Evolutionary conservation across 2,797 vertebrate genomes (phyloP).

Genomic region (Astyanax mexicanus): DNA sequence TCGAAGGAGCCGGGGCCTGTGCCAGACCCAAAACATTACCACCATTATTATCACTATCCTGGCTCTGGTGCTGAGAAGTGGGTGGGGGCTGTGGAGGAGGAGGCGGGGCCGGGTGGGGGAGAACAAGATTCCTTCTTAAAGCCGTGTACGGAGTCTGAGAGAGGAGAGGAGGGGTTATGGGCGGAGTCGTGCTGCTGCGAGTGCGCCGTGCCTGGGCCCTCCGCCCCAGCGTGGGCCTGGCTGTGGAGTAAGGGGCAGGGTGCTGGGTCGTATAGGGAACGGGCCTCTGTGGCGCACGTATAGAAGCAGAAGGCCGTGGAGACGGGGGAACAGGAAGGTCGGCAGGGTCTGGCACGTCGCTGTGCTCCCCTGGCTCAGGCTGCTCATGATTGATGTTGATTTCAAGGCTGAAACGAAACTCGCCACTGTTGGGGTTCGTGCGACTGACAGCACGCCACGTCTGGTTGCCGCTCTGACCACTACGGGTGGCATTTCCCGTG

Average conservation of each 20-base stretch:
- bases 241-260: slow-evolving; percentile 69
- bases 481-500: slow-evolving; percentile 91
- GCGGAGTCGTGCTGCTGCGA: slow-evolving; percentile 74
- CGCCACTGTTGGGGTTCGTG: slow-evolving; percentile 92
- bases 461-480: slow-evolving; percentile 94
- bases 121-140: slow-evolving; percentile 69
- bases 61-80: slow-evolving; percentile 36
- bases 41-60: slow-evolving; percentile 30
- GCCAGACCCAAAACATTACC: slow-evolving; percentile 60
- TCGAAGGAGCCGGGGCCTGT: slow-evolving; percentile 63
- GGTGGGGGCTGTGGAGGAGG: slow-evolving; percentile 31
- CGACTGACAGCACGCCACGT: slow-evolving; percentile 95
- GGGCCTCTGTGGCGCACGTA: slow-evolving; percentile 68
- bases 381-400: slow-evolving; percentile 96
- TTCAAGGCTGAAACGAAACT: slow-evolving; percentile 95
- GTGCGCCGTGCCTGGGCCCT: slow-evolving; percentile 79
- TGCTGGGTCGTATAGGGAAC: slow-evolving; percentile 65
- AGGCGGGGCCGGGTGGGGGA: slow-evolving; percentile 61
- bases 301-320: slow-evolving; percentile 57
- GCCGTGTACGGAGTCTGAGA: slow-evolving; percentile 66
- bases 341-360: slow-evolving; percentile 67
- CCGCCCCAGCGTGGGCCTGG: slow-evolving; percentile 72
- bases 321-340: slow-evolving; percentile 64
- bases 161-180: slow-evolving; percentile 62
- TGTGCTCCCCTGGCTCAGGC: slow-evolving; percentile 81